Conservation (phyloP, 2,888 invertebrate genomes). For the Cantharis lateralis region DNA sequence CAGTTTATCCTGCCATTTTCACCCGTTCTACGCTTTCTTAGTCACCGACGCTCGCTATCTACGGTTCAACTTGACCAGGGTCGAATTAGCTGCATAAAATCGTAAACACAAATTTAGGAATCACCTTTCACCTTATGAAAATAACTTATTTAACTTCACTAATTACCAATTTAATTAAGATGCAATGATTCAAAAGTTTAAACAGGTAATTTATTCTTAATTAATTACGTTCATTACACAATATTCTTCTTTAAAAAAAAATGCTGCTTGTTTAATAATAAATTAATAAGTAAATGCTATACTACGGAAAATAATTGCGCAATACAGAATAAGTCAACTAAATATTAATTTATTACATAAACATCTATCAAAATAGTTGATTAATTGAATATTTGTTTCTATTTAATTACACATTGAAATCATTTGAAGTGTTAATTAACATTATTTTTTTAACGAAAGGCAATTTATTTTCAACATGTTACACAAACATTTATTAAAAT, state of each 20-base stretch:
- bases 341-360: neutral
- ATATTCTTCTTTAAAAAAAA: neutral
- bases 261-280: neutral
- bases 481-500: neutral
- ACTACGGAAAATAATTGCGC: neutral
- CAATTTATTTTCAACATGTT: neutral
- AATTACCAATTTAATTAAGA: neutral
- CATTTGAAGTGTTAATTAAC: neutral
- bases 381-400: neutral
- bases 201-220: neutral
- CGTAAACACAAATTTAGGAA: neutral
- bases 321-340: neutral
- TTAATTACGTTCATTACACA: neutral
- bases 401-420: neutral
- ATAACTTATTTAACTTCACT: neutral
- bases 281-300: neutral
- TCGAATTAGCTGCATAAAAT: constrained; percentile 11
- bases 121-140: neutral
- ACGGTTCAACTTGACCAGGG: constrained; percentile 24
- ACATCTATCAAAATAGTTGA: neutral
- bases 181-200: neutral
- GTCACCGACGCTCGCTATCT: constrained; percentile 34
- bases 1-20: constrained; percentile 49
- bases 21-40: constrained; percentile 42
- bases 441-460: neutral